Percentiles rank a stretch among this genome's conserved stretches.
Conservation (phyloP, 2,113 vertebrate species). For the Lampris incognitus region DNA sequence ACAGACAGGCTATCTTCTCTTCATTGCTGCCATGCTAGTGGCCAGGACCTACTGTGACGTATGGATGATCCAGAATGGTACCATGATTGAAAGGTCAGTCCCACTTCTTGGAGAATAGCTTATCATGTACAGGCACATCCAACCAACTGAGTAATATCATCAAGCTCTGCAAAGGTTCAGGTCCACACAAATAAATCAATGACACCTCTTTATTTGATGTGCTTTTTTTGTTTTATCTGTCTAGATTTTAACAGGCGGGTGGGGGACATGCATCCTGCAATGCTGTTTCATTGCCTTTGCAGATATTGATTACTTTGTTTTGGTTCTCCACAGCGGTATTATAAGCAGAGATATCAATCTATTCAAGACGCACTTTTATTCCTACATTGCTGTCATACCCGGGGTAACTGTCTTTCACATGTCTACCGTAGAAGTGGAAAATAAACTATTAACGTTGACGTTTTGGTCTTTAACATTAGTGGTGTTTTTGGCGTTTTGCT, state of each 20-base stretch:
- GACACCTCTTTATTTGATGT: too few species aligned
- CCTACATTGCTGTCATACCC: constrained; percentile 85
- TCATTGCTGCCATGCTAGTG: constrained; percentile 94
- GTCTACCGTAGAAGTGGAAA: constrained; percentile 26
- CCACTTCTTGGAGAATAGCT: neutral
- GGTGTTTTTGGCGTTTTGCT: constrained; percentile 10
- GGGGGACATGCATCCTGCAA: neutral
- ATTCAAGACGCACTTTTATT: constrained; percentile 86
- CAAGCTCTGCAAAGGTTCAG: too few species aligned
- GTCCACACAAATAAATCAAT: too few species aligned
- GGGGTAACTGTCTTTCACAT: constrained; percentile 77
- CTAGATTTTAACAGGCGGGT: neutral
- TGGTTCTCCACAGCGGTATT: constrained; percentile 81
- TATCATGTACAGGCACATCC: neutral
- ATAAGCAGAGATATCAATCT: constrained; percentile 85
- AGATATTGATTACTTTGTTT: constrained; percentile 49
- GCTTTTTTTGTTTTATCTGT: neutral
- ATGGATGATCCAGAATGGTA: constrained; percentile 99
- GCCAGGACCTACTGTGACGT: constrained; percentile 97
- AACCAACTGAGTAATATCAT: too few species aligned
- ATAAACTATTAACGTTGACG: constrained; percentile 39
- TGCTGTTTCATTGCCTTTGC: constrained; percentile 26
- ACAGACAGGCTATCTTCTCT: constrained; percentile 92
- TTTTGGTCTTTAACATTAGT: constrained; percentile 24
- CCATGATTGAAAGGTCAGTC: constrained; percentile 96